Conservation (phyloP, 2,113 vertebrate species). For the Phalacrocorax brasilianus region DNA sequence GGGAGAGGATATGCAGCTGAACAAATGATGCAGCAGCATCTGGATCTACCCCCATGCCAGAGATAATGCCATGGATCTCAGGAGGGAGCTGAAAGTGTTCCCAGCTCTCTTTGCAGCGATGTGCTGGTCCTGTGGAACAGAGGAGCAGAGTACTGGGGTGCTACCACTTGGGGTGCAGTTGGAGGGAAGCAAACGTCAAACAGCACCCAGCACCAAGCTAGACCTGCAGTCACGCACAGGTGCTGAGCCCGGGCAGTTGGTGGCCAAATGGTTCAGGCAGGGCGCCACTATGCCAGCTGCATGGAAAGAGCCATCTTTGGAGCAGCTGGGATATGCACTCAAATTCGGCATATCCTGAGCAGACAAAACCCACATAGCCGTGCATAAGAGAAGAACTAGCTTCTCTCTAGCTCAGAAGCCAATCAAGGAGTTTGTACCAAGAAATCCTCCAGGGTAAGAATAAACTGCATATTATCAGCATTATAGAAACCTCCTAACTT, state of each 20-base stretch:
- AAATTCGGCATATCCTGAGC: fast-evolving
- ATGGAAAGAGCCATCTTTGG: fast-evolving
- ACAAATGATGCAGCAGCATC: neutral
- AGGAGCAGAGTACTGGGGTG: neutral
- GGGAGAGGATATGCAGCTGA: neutral
- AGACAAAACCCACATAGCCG: neutral
- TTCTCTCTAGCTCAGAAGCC: neutral
- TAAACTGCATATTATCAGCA: neutral
- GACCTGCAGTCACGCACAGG: fast-evolving
- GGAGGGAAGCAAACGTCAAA: neutral
- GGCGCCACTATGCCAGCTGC: fast-evolving
- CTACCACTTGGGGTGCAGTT: no score
- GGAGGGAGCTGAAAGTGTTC: neutral
- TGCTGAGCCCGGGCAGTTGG: neutral
- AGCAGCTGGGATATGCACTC: neutral
- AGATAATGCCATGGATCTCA: fast-evolving
- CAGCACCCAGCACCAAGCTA: fast-evolving
- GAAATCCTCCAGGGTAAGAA: neutral
- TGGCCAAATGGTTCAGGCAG: neutral
- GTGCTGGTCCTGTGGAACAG: neutral
- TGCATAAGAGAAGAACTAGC: neutral
- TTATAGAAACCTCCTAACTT: neutral
- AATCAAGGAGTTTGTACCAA: neutral
- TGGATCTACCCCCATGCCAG: neutral
- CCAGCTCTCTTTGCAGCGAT: neutral